Evolutionary conservation across 2,113 vertebrate species (phyloP), one percentile per base, ranked within the genome.

Genomic region (Epinephelus fuscoguttatus): DNA sequence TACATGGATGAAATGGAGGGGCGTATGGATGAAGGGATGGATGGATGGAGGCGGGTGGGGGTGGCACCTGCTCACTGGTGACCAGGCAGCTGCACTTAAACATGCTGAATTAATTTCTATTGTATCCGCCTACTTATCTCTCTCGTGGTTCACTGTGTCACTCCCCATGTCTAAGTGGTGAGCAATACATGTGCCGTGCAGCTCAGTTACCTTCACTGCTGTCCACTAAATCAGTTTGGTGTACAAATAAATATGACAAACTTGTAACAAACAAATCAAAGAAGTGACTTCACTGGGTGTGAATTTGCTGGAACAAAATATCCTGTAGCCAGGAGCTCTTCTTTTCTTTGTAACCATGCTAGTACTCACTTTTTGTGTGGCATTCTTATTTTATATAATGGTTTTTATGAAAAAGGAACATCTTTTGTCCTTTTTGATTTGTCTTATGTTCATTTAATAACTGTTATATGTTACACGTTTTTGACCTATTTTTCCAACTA

Each of bases 21-120:
- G 53, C 9, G 42, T 18, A 2, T n/a, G 21, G 25, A 47, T 70
- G 71, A 47, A 63, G 45, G 1, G 37, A 56, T 30, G 71, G 52
- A 49, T 17, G 59, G 17, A 2, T 52, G 12, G 56, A 21, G 15
- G 42, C 2, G 33, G 66, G 68, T 4, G 70, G 53, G 14, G 75
- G 59, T 52, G 84, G 75, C 89, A 91, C 91, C 91, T 94, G 92
- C 92, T 91, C 87, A 37, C 70, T 75, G 70, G 68, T 50, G 50
- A 60, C 76, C 88, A 88, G 88, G 70, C 86, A 85, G 89, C 87
- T 86, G 87, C 86, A 70, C 85, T 88, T 87, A 80, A 81, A 89
- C 82, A 81, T 60, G 75, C 83, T 86, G 87, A 88, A 89, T 92
- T 82, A 68, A 89, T 86, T 69, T 70, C 85, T 52, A 21, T 88